phyloP scores from a whole-genome alignment of 2,888 invertebrate species.

The Ceriagrion tenellum region DNA sequence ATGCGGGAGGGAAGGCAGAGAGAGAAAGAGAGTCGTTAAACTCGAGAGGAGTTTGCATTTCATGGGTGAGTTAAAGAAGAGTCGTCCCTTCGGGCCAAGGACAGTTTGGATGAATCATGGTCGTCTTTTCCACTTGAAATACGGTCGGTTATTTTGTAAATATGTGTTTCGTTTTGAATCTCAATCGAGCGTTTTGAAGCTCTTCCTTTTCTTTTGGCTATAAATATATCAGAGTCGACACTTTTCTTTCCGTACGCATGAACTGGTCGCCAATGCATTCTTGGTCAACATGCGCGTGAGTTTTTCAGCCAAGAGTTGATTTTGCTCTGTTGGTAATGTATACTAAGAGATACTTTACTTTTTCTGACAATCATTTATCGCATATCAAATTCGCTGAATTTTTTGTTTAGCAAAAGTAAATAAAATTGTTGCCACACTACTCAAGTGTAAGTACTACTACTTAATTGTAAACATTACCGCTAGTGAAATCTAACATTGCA shows the following conservation, averaged over 20 bases:
- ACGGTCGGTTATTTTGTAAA: conserved; percentile 25
- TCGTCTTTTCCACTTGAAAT: neutral
- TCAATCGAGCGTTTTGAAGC: neutral
- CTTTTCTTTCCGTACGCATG: neutral
- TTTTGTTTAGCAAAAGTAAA: too few relatives aligned
- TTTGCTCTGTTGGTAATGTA: too few relatives aligned
- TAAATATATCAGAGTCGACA: neutral
- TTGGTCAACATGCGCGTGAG: neutral
- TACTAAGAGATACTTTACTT: neutral
- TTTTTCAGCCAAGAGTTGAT: too few relatives aligned
- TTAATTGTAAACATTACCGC: too few relatives aligned
- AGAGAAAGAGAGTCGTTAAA: conserved; percentile 10
- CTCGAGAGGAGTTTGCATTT: neutral
- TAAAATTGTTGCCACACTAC: too few relatives aligned
- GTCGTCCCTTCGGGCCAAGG: neutral
- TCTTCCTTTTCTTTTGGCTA: neutral
- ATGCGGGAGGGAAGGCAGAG: neutral
- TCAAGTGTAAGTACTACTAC: too few relatives aligned
- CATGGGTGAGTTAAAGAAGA: neutral
- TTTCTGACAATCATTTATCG: neutral
- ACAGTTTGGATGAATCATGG: conserved; percentile 20
- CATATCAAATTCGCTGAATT: too few relatives aligned
- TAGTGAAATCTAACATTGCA: too few relatives aligned
- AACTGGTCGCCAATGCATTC: neutral
- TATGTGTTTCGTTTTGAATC: neutral